A percentile compares a stretch with the other conserved stretches of the same genome.
Conservation (phyloP, 2,113 vertebrate species). For the Labrus mixtus region DNA sequence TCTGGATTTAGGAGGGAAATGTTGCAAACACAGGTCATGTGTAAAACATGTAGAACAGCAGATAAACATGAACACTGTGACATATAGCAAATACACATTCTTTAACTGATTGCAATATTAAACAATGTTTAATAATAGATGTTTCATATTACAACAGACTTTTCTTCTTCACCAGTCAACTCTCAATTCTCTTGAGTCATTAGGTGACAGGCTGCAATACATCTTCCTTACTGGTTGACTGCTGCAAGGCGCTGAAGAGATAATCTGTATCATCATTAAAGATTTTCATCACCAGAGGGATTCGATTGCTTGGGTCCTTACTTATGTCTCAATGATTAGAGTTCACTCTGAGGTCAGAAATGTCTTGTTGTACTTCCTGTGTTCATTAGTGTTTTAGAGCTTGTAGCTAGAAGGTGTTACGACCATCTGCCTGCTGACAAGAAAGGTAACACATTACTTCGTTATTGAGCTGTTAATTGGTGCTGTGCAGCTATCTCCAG, state of each 20-base stretch:
- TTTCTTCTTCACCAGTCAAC: too few relatives aligned
- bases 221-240: background rate
- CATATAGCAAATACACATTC: too few relatives aligned
- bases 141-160: too few relatives aligned
- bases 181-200: background rate
- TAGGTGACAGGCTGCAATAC: background rate
- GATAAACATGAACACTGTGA: too few relatives aligned
- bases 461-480: conserved; percentile 47
- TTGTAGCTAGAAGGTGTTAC: conserved; percentile 39
- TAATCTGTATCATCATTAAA: background rate
- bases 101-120: too few relatives aligned
- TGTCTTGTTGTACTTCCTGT: conserved; percentile 32
- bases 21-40: too few relatives aligned
- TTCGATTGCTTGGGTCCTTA: conserved; percentile 17
- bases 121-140: too few relatives aligned
- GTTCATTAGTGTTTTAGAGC: conserved; percentile 52
- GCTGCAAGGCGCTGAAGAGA: background rate
- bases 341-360: conserved; percentile 29
- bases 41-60: too few relatives aligned
- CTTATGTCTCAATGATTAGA: conserved; percentile 17
- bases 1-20: too few relatives aligned
- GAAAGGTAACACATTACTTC: conserved; percentile 37
- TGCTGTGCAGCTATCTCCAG: conserved; percentile 24
- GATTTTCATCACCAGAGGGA: conserved; percentile 33
- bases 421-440: conserved; percentile 41